Conservation (phyloP, 2,797 vertebrate species). For the Pseudomugil gertrudae region DNA sequence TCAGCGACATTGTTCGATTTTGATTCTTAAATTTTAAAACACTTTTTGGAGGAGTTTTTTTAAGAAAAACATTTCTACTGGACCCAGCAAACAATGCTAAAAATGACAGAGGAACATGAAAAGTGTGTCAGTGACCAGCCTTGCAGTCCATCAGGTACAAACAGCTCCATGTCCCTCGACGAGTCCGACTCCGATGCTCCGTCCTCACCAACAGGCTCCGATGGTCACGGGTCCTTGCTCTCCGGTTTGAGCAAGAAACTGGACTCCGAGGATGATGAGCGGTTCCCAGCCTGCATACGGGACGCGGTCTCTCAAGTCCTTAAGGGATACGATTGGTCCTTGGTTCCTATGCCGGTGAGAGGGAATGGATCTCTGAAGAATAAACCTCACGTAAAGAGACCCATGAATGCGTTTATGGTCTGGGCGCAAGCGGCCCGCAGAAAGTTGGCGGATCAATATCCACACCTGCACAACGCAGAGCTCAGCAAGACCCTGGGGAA, state of each 20-base stretch:
- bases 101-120: conserved; percentile 92
- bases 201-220: conserved; percentile 86
- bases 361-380: conserved; percentile 90
- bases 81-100: conserved; percentile 79
- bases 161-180: conserved; percentile 91
- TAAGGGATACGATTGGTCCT: conserved; percentile 97
- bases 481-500: conserved; percentile 97
- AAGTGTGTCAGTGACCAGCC: conserved; percentile 86
- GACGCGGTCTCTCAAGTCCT: conserved; percentile 97
- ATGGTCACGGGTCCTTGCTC: conserved; percentile 76
- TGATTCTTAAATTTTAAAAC: conserved; percentile 11
- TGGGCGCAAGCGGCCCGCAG: conserved; percentile 94
- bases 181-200: conserved; percentile 96
- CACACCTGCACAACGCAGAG: conserved; percentile 95
- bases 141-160: conserved; percentile 90
- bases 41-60: conserved; percentile 27
- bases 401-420: conserved; percentile 95
- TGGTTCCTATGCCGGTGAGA: conserved; percentile 94
- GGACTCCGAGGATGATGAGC: conserved; percentile 88
- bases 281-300: conserved; percentile 97
- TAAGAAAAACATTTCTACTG: conserved; percentile 15
- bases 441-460: conserved; percentile 94
- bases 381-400: conserved; percentile 94
- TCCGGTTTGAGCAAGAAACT: conserved; percentile 81
- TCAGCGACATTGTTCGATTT: conserved; percentile 8